Evolutionary conservation across 1,140 invertebrate species (phyloP).

Genomic region (Calosoma granatense): DNA sequence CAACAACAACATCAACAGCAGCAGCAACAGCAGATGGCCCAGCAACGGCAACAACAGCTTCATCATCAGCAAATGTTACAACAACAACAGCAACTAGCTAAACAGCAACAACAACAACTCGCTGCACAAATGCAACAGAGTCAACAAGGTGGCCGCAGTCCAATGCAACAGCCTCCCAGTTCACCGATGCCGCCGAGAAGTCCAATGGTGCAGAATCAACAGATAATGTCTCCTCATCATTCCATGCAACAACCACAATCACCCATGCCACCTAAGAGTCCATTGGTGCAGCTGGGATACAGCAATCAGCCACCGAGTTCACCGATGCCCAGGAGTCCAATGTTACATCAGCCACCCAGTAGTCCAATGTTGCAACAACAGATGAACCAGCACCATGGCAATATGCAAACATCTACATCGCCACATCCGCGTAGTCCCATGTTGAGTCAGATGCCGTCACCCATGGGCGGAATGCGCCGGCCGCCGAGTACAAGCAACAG

Average conservation of each 20-base stretch:
- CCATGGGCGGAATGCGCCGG: constrained; percentile 41
- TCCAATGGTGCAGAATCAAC: constrained; percentile 34
- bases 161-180: constrained; percentile 36
- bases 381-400: constrained; percentile 34
- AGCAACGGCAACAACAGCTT: constrained; percentile 40
- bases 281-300: constrained; percentile 18
- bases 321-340: constrained; percentile 52
- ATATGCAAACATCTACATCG: constrained; percentile 37
- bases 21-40: constrained; percentile 41
- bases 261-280: constrained; percentile 32
- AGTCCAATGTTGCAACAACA: constrained; percentile 43
- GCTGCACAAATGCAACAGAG: constrained; percentile 36
- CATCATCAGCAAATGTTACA: constrained; percentile 43
- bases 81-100: constrained; percentile 38
- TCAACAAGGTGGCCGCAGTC: constrained; percentile 30
- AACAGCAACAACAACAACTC: constrained; percentile 40
- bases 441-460: constrained; percentile 35
- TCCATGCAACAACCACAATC: constrained; percentile 44
- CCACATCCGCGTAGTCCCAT: constrained; percentile 46
- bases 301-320: constrained; percentile 51
- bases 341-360: constrained; percentile 38
- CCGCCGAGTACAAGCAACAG: constrained; percentile 43
- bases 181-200: constrained; percentile 43
- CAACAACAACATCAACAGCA: constrained; percentile 38
- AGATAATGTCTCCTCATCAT: constrained; percentile 42